These are phyloP conservation scores for Diabrotica virgifera DNA, from an alignment of 1,140 invertebrate species.

Conservation along the genomic window DNA sequence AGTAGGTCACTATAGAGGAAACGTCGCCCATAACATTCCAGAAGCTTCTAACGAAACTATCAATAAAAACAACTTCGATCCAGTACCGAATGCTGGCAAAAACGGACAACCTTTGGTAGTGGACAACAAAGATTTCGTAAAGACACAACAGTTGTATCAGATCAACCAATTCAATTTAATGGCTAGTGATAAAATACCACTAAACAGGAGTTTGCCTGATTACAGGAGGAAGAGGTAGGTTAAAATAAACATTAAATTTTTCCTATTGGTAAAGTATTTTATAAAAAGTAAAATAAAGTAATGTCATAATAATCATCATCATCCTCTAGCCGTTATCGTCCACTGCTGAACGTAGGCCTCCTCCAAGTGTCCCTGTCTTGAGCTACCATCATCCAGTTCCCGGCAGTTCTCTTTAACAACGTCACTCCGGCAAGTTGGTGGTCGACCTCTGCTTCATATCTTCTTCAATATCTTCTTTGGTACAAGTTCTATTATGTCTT, in stretches of 20 bases:
- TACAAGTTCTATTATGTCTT: too few species aligned
- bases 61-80: constrained; percentile 79
- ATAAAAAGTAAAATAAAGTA: background rate
- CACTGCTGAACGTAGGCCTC: too few species aligned
- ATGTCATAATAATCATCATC: background rate
- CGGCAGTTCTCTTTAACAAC: too few species aligned
- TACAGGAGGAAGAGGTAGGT: constrained; percentile 69
- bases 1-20: constrained; percentile 79
- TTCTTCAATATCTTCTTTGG: too few species aligned
- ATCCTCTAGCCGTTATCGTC: too few species aligned
- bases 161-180: constrained; percentile 89
- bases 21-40: constrained; percentile 36
- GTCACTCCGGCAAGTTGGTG: too few species aligned
- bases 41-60: constrained; percentile 64
- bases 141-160: constrained; percentile 77
- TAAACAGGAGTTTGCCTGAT: constrained; percentile 89
- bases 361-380: too few species aligned
- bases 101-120: constrained; percentile 80
- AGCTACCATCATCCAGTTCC: too few species aligned
- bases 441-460: too few species aligned
- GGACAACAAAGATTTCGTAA: constrained; percentile 67
- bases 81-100: constrained; percentile 69
- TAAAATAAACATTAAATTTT: background rate
- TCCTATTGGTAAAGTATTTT: background rate
- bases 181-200: constrained; percentile 87